Evolutionary conservation across 2,888 invertebrate species (phyloP).

Genomic region (Deroplatys truncata): DNA sequence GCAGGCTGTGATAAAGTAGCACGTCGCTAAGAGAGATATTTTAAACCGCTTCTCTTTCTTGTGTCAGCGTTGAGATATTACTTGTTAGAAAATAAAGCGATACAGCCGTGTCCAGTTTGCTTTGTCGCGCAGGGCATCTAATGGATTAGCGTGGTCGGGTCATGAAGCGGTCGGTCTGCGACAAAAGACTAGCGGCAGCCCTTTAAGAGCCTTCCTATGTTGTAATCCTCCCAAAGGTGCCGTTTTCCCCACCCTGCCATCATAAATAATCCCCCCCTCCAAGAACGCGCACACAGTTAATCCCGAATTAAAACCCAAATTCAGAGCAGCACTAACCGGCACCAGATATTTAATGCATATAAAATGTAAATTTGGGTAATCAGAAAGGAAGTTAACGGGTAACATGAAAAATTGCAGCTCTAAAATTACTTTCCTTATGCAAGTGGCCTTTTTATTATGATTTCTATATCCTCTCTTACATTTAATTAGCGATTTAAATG

Average conservation of each 20-base stretch:
- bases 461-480: neutral
- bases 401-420: neutral
- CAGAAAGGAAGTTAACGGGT: neutral
- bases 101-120: neutral
- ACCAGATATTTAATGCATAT: neutral
- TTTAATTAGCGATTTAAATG: neutral
- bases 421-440: neutral
- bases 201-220: neutral
- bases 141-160: neutral
- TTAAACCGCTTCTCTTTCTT: too few species aligned
- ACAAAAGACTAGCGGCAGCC: neutral
- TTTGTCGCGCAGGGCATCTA: neutral
- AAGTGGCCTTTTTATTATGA: neutral
- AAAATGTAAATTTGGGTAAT: neutral
- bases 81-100: neutral
- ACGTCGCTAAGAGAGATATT: too few species aligned
- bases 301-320: neutral
- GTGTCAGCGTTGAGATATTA: neutral
- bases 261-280: neutral
- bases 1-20: too few species aligned
- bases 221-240: neutral
- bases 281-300: neutral
- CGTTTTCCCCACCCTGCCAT: neutral
- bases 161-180: neutral
- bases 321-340: neutral